Evolutionary conservation across 2,113 vertebrate genomes (phyloP), one percentile per base, ranked within the genome.

Genomic region (Gallinago jamesoni): DNA sequence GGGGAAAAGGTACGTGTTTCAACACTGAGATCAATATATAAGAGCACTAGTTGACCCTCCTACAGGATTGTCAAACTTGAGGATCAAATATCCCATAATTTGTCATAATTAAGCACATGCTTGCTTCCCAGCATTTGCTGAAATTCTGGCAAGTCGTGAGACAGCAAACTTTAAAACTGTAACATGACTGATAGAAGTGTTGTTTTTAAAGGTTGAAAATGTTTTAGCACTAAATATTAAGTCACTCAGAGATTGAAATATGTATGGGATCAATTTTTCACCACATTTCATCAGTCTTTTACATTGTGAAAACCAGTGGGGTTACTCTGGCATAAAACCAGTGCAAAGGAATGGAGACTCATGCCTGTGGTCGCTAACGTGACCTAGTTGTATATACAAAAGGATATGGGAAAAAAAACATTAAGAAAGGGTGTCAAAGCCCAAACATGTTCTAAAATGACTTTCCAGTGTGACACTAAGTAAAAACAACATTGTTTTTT

Each of bases 181-280:
- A 84, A 94, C 70, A 93, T 89, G 79, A 91, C 84, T 95, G 94
- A 94, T 76, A 87, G 70, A 93, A 97, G 88, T 96, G 91, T 94
- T 97, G 89, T 77, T 96, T 95, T 93, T 83, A 93, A 97, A 96
- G 90, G 66, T 25, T 95, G 88, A 91, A 93, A 94, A 87, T 86
- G 87, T 91, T 94, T 93, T 93, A 93, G 90, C 87, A 90, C 75
- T 93, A 97, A 95, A 95, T 95, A 95, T 82, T 95, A 90, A 95
- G 82, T 95, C 93, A 59, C 90, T 93, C 67, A 87, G 63, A 93
- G 67, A 90, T 86, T 85, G 55, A 72, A 95, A 79, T 93, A 96
- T 88, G 85, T 93, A 95, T 95, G 82, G 90, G 93, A 91, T 94
- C 94, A 67, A 95, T 95, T 96, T 95, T 94, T 94, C 48, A 96